A percentile compares a stretch with the other conserved stretches of the same genome.
Evolutionary conservation across 2,797 vertebrate genomes (phyloP).

Genomic region (Dendrocincla tyrannina): DNA sequence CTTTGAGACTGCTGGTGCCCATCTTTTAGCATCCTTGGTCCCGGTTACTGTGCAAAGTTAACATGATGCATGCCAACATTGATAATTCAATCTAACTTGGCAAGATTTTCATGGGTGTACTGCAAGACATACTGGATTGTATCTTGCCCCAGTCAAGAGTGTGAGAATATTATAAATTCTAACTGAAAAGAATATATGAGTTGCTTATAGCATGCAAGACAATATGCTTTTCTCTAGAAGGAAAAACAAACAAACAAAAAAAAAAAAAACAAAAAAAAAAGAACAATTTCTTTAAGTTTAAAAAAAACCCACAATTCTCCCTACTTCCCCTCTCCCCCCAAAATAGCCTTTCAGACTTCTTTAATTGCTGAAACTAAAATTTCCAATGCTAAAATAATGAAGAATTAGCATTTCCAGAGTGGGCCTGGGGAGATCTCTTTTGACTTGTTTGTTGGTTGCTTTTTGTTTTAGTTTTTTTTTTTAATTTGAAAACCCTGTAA

Average conservation of each 20-base stretch:
- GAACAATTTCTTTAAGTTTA: background rate
- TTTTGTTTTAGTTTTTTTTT: background rate
- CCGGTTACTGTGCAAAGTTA: background rate
- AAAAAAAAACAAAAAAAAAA: background rate
- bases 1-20: background rate
- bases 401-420: background rate
- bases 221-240: background rate
- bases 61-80: background rate
- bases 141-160: background rate
- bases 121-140: background rate
- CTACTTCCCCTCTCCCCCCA: rapidly evolving
- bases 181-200: background rate
- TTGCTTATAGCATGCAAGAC: background rate
- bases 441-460: background rate
- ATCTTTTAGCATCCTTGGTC: background rate
- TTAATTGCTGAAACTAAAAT: background rate
- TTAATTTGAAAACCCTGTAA: background rate
- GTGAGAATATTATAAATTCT: background rate
- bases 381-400: background rate
- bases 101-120: background rate
- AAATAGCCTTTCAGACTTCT: background rate
- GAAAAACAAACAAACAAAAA: background rate
- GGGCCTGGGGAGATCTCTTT: background rate
- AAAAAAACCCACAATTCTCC: background rate
- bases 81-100: background rate